phyloP scores from a whole-genome alignment of 2,888 invertebrate genomes.

The Scaptomyza caliginosa region DNA sequence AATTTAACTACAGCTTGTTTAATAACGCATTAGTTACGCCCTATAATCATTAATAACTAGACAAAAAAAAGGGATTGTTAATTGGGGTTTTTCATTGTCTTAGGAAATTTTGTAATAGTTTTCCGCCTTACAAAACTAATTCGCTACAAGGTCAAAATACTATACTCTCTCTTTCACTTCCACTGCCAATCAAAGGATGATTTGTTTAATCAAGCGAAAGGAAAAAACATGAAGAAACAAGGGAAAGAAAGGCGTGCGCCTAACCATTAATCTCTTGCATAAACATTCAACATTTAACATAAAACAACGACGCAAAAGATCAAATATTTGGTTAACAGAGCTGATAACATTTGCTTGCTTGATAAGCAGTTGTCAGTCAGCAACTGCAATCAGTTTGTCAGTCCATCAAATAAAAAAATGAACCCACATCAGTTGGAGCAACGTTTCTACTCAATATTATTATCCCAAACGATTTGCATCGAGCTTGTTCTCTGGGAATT shows the following conservation, averaged over 20 bases:
- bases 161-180: constrained; percentile 25
- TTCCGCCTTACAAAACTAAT: constrained; percentile 1
- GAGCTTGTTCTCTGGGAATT: constrained; percentile 22
- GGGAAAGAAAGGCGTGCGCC: constrained; percentile 65
- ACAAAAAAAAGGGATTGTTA: constrained; percentile 29
- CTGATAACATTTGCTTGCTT: constrained; percentile 52
- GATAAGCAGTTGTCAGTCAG: constrained; percentile 20
- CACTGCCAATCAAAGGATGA: constrained; percentile 45
- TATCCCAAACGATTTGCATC: constrained; percentile 35
- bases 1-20: too few relatives aligned
- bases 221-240: too few relatives aligned
- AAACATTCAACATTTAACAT: constrained; percentile 68
- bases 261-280: constrained; percentile 76
- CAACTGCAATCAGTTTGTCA: constrained; percentile 47
- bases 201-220: constrained; percentile 62
- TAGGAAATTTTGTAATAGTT: constrained; percentile 10
- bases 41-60: constrained; percentile 41
- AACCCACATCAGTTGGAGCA: constrained; percentile 51
- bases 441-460: constrained; percentile 12
- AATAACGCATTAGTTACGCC: constrained; percentile 16
- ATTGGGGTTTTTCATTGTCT: constrained; percentile 18
- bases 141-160: constrained; percentile 27
- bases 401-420: constrained; percentile 22
- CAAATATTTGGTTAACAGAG: constrained; percentile 63
- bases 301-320: constrained; percentile 23